These are phyloP conservation scores for Hypotaenidia philippensis DNA, from an alignment of 2,797 vertebrate genomes.

Conservation along the genomic window DNA sequence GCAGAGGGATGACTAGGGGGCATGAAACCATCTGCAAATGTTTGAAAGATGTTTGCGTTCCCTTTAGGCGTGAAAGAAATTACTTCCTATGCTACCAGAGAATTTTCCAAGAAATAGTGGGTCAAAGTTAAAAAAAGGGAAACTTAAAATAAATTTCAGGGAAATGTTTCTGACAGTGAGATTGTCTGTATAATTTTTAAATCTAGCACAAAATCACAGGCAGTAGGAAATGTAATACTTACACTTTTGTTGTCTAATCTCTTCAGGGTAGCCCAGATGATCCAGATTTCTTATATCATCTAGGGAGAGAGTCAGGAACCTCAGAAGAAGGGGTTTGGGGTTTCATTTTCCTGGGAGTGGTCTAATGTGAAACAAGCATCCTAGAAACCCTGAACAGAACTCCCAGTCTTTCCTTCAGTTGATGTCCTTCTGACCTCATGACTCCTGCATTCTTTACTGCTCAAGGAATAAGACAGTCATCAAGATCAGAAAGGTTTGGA, in stretches of 20 bases:
- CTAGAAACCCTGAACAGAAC: background rate
- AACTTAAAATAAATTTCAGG: conserved; percentile 30
- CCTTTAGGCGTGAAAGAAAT: conserved; percentile 17
- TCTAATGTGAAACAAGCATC: background rate
- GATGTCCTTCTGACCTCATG: background rate
- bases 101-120: conserved; percentile 6
- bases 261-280: background rate
- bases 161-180: background rate
- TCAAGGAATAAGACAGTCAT: background rate
- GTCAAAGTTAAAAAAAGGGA: conserved; percentile 29
- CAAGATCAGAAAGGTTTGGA: background rate
- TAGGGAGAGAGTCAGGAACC: background rate
- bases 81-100: background rate
- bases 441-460: background rate
- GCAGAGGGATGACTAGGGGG: conserved; percentile 31
- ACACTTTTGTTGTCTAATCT: background rate
- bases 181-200: background rate
- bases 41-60: conserved; percentile 5
- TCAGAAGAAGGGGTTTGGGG: background rate
- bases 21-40: conserved; percentile 45
- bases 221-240: background rate
- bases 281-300: background rate
- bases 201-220: background rate
- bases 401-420: background rate
- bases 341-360: background rate